Base-by-base conservation (phyloP, 2,113 vertebrate genomes). In the Neodon shergylaensis region DNA sequence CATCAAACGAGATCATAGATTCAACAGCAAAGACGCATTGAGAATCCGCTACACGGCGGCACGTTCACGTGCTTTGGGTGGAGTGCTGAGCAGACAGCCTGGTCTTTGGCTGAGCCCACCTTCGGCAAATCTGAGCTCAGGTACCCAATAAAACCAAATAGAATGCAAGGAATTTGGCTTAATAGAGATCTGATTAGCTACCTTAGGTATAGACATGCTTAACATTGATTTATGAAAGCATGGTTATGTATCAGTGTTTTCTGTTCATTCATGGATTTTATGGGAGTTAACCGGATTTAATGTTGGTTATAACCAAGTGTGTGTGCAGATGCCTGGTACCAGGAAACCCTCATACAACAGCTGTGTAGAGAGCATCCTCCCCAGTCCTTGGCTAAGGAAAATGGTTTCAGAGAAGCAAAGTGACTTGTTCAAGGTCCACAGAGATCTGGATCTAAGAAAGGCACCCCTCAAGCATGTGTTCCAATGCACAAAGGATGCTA, bases 1-100 rank as follows among this genome's bases (percentile, higher is more conserved):
- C 83, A 94, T 68, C 33, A 76, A 77, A 61, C n/a, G 12, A 90
- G 44, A 10, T 44, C 22, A 8, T 16, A 7, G 28, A 47, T 10
- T n/a, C 70, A 26, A 44, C 49, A 42, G 49, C 66, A 88, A 42
- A 65, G 78, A 44, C 2, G 1, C 0, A 16, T 0, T 1, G 26
- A 63, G 39, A 14, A 14, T 26, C 31, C 0, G 14, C 72, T 47
- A 5, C 0, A 5, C 4, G 33, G 21, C 39, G 1, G 8, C 9
- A 0, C 0, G 0, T 4, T 9, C 36, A 28, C 13, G 1, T 3
- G 17, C 70, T 68, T 13, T 44, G 22, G 16, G 19, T 6, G 65
- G 26, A 68, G 72, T 24, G 0, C 21, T n/a, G 70, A 65, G 68
- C 14, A 2, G 33, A 39, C 16, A 72, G 61, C 22, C 10, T 1